A percentile compares a stretch with the other conserved stretches of the same genome.
These are phyloP conservation scores for Trachymyrmex septentrionalis DNA, from an alignment of 1,140 invertebrate genomes.

Conservation along the genomic window DNA sequence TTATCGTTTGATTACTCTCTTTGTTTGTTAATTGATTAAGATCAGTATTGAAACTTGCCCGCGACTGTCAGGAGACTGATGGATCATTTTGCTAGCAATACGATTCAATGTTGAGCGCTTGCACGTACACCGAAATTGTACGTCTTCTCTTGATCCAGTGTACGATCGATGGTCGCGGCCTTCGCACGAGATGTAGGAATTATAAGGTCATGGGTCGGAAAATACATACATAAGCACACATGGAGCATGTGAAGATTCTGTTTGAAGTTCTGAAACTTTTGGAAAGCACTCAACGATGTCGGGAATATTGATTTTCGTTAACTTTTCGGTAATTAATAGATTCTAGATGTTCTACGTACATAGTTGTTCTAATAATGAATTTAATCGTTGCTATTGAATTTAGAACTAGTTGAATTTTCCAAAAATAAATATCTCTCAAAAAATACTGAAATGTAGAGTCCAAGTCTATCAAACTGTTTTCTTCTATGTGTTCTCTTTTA, in stretches of 20 bases:
- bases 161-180: constrained; percentile 55
- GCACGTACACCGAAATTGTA: constrained; percentile 69
- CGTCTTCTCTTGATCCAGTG: constrained; percentile 60
- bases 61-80: background rate
- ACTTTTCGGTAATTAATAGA: constrained; percentile 38
- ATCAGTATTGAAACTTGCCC: background rate
- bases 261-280: constrained; percentile 36
- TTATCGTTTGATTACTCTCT: background rate
- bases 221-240: background rate
- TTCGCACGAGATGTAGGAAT: constrained; percentile 48
- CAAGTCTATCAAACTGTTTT: background rate
- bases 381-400: background rate
- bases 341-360: background rate
- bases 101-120: constrained; percentile 65
- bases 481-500: background rate
- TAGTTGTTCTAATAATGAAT: background rate
- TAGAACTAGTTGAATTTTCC: background rate
- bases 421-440: background rate
- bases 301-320: constrained; percentile 33
- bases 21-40: constrained; percentile 6
- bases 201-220: constrained; percentile 59
- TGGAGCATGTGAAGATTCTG: background rate
- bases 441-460: background rate
- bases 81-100: constrained; percentile 39
- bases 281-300: constrained; percentile 7